Percentiles rank a stretch among this genome's conserved stretches.
phyloP scores from a whole-genome alignment of 2,113 vertebrate genomes.

The Dicentrarchus labrax region DNA sequence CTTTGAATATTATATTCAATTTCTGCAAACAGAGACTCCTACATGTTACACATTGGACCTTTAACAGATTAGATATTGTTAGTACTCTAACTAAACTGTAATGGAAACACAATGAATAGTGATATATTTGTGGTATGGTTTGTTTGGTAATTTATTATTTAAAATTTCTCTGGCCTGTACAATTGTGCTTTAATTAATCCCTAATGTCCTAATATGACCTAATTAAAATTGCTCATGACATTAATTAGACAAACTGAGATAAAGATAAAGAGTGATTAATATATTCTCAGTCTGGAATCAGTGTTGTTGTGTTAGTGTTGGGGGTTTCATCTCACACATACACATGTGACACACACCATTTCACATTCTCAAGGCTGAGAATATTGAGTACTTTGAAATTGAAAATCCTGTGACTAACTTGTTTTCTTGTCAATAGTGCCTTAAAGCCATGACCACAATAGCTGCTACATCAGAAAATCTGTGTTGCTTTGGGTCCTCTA shows the following conservation, averaged over 20 bases:
- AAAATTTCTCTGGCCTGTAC: background rate
- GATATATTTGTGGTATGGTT: background rate
- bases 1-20: background rate
- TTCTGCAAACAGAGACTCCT: too few species aligned
- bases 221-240: constrained; percentile 48
- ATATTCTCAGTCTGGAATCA: constrained; percentile 42
- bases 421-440: background rate
- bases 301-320: background rate
- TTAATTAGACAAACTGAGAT: constrained; percentile 67
- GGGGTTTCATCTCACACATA: background rate
- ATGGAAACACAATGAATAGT: background rate
- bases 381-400: constrained; percentile 1
- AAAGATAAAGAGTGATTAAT: constrained; percentile 53
- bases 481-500: background rate
- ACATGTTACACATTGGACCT: too few species aligned
- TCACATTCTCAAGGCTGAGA: background rate
- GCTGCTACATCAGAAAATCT: background rate
- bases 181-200: constrained; percentile 50
- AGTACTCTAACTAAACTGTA: background rate
- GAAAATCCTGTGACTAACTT: background rate
- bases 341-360: background rate
- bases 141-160: background rate
- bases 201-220: constrained; percentile 49
- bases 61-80: too few species aligned
- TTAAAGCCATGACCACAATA: too few species aligned